Conservation (phyloP, 2,797 vertebrate genomes). For the Sternarchorhynchus goeldii region DNA sequence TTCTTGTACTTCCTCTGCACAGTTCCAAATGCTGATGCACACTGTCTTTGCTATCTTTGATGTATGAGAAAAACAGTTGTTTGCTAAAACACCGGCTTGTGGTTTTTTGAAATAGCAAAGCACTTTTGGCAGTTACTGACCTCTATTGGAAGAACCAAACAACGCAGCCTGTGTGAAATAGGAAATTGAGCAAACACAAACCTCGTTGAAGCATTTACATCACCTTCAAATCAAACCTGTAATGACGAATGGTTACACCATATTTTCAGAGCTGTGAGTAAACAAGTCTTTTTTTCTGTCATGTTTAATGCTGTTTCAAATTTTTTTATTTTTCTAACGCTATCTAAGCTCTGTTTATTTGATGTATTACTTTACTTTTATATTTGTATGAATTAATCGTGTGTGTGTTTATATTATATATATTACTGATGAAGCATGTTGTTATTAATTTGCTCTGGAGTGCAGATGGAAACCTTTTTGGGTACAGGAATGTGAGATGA, state of each 20-base stretch:
- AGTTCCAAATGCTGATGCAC: too few species aligned
- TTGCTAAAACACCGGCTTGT: not conserved
- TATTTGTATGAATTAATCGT: not conserved
- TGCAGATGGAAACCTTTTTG: not conserved
- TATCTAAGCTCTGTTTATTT: too few species aligned
- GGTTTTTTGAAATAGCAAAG: not conserved
- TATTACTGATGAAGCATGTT: not conserved
- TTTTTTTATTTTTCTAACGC: too few species aligned
- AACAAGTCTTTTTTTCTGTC: too few species aligned
- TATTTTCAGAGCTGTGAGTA: too few species aligned
- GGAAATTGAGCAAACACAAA: too few species aligned
- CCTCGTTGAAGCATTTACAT: not conserved
- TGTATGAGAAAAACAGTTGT: too few species aligned
- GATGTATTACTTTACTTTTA: too few species aligned
- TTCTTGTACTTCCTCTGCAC: too few species aligned
- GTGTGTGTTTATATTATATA: not conserved
- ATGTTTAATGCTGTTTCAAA: too few species aligned
- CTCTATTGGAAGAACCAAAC: not conserved
- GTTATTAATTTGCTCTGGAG: not conserved
- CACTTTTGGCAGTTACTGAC: not conserved
- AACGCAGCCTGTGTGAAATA: not conserved
- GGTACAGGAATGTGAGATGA: too few species aligned
- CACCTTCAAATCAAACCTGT: not conserved
- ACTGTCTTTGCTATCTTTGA: too few species aligned
- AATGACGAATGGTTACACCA: not conserved